phyloP scores from a whole-genome alignment of 1,140 invertebrate genomes.

The Rhopalosiphum maidis region DNA sequence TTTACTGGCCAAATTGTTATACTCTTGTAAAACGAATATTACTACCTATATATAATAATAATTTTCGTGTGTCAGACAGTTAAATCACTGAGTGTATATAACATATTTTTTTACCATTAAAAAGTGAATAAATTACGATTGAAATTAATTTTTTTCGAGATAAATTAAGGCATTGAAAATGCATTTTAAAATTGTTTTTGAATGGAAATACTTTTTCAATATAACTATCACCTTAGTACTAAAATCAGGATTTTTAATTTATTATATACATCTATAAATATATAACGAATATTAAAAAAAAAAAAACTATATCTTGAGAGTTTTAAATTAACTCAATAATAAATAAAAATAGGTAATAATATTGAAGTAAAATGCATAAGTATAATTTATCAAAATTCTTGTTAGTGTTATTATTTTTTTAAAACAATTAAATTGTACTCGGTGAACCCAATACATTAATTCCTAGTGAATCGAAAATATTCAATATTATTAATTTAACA shows the following conservation, averaged over 20 bases:
- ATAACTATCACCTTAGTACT: neutral
- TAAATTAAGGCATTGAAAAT: neutral
- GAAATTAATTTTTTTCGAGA: neutral
- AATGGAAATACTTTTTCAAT: neutral
- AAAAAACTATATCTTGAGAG: too few species aligned
- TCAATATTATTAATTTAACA: too few species aligned
- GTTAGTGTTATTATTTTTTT: too few species aligned
- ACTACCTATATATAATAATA: neutral
- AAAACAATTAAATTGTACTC: too few species aligned
- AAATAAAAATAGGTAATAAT: too few species aligned
- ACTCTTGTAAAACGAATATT: neutral
- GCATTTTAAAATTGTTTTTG: neutral
- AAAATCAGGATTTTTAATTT: neutral
- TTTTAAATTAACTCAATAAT: too few species aligned
- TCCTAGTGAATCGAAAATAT: too few species aligned
- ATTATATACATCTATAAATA: too few species aligned
- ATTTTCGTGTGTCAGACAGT: neutral
- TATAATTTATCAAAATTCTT: too few species aligned
- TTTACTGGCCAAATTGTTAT: neutral
- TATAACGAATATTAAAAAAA: too few species aligned
- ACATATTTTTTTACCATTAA: neutral
- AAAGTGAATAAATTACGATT: neutral
- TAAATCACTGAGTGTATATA: neutral
- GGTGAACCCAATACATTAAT: too few species aligned
- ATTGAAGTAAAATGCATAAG: too few species aligned